Base-by-base conservation (phyloP, 1,140 invertebrate genomes). In the Littorina saxatilis region DNA sequence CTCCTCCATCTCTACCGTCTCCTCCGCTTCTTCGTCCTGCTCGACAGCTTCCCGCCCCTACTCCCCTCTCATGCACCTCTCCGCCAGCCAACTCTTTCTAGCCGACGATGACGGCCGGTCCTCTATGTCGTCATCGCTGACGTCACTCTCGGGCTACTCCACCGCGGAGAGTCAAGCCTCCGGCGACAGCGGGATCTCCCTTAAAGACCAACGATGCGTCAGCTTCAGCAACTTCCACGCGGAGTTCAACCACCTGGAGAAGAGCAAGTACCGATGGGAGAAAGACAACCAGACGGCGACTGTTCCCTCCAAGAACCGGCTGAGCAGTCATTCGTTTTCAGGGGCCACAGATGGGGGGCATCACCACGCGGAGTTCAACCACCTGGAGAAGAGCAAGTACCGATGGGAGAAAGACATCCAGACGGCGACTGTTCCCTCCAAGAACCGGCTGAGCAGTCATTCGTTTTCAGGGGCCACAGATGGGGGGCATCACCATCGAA, bases 51-150 rank as follows among this genome's bases (percentile, higher is more conserved):
- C 35, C 5, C 63, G 63, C 27, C 35, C 63, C 63, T 32, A 39
- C 43, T 73, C 70, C 23, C 70, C 70, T 7, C 43, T 73, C 27
- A n/a, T 73, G 39, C 70, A 73, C 2, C 70, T n/a, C 40, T 5
- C 40, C 40, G 7, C 13, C 70, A 4, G n/a, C 23, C 11, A 37
- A 4, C 20, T 50, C 27, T n/a, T 11, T 43, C 7, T 35, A n/a
- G 5, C 3, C 1, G 58, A 29, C 27, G 58, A 61, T n/a, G 70
- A 73, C 70, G 70, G 37, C 43, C 2, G 5, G 39, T 3, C 40
- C n/a, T 73, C 70, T 4, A 20, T 43, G 1, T 37, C 70, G 20
- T 73, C 70, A 4, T 73, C 70, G 2, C 4, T 73, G 70, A 50
- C 40, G 70, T 73, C 70, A 27, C 23, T 50, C 9, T 73, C 40